Evolutionary conservation across 2,888 invertebrate species (phyloP), one percentile per base, ranked within the genome.

Genomic region (Frankliniella fusca): DNA sequence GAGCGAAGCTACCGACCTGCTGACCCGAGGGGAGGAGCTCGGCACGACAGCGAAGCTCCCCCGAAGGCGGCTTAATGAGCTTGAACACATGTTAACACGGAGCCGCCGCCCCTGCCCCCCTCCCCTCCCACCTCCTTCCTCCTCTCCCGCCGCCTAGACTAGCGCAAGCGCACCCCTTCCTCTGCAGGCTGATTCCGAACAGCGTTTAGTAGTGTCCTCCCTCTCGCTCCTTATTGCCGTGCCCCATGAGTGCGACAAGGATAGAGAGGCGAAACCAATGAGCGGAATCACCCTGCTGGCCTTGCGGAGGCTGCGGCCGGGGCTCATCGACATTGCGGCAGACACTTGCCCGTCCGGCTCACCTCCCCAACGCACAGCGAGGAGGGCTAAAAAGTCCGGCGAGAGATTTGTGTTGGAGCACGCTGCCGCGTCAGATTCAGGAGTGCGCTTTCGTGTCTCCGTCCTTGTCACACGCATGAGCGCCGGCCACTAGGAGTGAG

Each of bases 51-150:
- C 15, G 61, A 11, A 7, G 61, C 61, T 61, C 20, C 70, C 5
- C 23, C 70, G n/a, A 76, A 76, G 70, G 23, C 70, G 27, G 27
- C 70, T 76, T 76, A 76, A 76, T 76, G 70, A 76, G 70, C 70
- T 76, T 76, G 12, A 76, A 76, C 70, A 76, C 70, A 76, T 76
- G 70, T 76, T 76, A 76, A 76, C 70, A 76, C 27, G 70, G 70
- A n/a, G 23, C 70, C n/a, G 18, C 61, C 11, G 61, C 61, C 61
- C 20, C 61, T n/a, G 61, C 61, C 18, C 61, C 61, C n/a, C 61
- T 8, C 7, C 54, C 15, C 54, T 3, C 54, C 18, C 61, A 61
- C 61, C 18, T n/a, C 61, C 38, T 38, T 38, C 61, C 61, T 18
- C 61, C 61, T 18, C 1, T 9, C 7, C 61, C 61, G 61, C 61